Conservation (phyloP, 2,888 invertebrate species). For the Caradrina clavipalpis region DNA sequence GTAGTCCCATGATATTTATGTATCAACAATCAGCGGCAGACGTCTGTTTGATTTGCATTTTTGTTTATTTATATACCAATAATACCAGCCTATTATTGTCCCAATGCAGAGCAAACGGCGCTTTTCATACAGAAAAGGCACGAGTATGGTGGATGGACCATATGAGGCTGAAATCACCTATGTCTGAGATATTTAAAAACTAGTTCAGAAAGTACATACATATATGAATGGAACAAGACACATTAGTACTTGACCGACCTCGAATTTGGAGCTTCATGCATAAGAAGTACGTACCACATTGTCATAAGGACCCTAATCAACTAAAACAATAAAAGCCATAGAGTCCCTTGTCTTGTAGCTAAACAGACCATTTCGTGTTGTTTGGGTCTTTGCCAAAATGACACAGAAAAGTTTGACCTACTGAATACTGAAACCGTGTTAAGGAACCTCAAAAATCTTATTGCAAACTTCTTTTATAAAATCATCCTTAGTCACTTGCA, state of each 20-base stretch:
- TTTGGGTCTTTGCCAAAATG: slow-evolving; percentile 40
- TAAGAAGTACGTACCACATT: no score
- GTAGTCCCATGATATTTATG: slow-evolving; percentile 4
- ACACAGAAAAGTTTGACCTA: slow-evolving; percentile 36
- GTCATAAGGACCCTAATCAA: slow-evolving; percentile 5
- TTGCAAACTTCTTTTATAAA: slow-evolving; percentile 32
- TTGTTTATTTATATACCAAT: not conserved
- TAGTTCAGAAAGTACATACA: no score
- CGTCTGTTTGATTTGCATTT: slow-evolving; percentile 1
- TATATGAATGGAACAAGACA: no score
- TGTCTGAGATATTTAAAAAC: no score
- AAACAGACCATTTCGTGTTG: slow-evolving; percentile 21
- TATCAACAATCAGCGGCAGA: slow-evolving; percentile 21
- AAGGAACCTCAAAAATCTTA: slow-evolving; percentile 32
- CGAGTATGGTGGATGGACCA: no score
- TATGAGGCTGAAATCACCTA: no score
- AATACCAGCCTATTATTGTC: no score
- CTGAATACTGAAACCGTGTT: slow-evolving; percentile 32
- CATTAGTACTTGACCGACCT: no score
- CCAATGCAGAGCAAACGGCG: no score
- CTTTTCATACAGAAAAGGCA: no score
- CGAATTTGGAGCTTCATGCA: no score
- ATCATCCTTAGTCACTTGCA: slow-evolving; percentile 4
- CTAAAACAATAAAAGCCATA: slow-evolving; percentile 16
- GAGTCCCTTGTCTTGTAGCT: slow-evolving; percentile 7